Conservation (phyloP, 1,140 invertebrate species). For the Alviniconcha marisindica region DNA sequence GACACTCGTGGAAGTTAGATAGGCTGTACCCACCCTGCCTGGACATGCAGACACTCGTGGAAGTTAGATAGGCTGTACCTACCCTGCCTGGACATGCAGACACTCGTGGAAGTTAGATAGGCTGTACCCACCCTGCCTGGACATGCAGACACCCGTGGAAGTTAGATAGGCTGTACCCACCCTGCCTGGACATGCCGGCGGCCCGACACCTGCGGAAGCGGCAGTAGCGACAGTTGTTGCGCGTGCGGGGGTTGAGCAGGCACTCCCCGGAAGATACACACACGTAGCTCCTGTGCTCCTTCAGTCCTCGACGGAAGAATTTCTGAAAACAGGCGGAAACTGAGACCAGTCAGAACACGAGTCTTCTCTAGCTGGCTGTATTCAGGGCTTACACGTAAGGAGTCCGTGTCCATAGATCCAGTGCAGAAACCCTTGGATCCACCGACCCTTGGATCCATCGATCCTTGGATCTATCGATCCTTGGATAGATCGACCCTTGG, state of each 20-base stretch:
- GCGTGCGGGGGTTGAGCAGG: constrained; percentile 96
- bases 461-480: too few species aligned
- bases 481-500: too few species aligned
- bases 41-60: background rate
- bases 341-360: too few species aligned
- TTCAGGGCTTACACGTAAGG: too few species aligned
- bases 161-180: too few species aligned
- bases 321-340: constrained; percentile 49
- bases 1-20: background rate
- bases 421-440: too few species aligned
- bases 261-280: constrained; percentile 78
- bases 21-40: background rate
- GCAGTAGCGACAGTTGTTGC: constrained; percentile 96
- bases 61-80: background rate
- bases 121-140: background rate
- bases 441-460: too few species aligned
- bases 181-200: constrained; percentile 90
- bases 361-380: too few species aligned
- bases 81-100: background rate
- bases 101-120: background rate
- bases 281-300: constrained; percentile 83
- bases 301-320: constrained; percentile 96
- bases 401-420: too few species aligned
- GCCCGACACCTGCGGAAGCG: constrained; percentile 92
- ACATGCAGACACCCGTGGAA: constrained; percentile 71